Evolutionary conservation across 2,113 vertebrate species (phyloP).

Genomic region (Xenotilapia flavipinnis): DNA sequence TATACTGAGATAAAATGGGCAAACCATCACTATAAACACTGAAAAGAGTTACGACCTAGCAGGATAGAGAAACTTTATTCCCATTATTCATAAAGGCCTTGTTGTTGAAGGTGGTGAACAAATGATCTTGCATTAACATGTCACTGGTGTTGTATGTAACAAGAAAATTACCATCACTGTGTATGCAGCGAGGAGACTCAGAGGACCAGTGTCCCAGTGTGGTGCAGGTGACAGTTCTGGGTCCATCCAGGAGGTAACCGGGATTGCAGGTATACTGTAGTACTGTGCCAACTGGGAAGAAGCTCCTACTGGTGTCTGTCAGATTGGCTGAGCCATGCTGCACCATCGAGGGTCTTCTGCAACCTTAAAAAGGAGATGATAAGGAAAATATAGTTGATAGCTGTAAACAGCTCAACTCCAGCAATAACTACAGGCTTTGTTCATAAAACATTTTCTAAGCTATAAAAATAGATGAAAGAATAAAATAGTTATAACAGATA

Average conservation of each 20-base stretch:
- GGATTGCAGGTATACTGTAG: slow-evolving; percentile 71
- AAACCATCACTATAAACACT: not conserved
- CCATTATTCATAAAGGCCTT: not conserved
- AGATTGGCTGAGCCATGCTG: slow-evolving; percentile 58
- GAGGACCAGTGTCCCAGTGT: slow-evolving; percentile 64
- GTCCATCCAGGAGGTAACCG: slow-evolving; percentile 64
- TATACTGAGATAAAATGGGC: not conserved
- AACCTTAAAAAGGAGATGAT: slow-evolving; percentile 34
- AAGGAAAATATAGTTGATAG: not conserved
- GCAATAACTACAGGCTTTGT: not conserved
- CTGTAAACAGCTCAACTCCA: not conserved
- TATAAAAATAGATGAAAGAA: not conserved
- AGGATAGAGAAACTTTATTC: not conserved
- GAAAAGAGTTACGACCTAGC: not conserved
- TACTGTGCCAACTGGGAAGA: slow-evolving; percentile 60
- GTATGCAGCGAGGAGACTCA: slow-evolving; percentile 65
- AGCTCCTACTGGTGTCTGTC: slow-evolving; percentile 67
- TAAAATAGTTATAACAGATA: not conserved
- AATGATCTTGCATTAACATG: not conserved
- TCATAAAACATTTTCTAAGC: not conserved
- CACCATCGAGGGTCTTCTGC: slow-evolving; percentile 56
- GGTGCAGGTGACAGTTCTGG: slow-evolving; percentile 55
- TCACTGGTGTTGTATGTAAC: not conserved
- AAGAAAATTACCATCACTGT: slow-evolving; percentile 53
- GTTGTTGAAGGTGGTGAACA: not conserved